Conservation (phyloP, 2,888 invertebrate species). For the Dermolepida albohirtum region DNA sequence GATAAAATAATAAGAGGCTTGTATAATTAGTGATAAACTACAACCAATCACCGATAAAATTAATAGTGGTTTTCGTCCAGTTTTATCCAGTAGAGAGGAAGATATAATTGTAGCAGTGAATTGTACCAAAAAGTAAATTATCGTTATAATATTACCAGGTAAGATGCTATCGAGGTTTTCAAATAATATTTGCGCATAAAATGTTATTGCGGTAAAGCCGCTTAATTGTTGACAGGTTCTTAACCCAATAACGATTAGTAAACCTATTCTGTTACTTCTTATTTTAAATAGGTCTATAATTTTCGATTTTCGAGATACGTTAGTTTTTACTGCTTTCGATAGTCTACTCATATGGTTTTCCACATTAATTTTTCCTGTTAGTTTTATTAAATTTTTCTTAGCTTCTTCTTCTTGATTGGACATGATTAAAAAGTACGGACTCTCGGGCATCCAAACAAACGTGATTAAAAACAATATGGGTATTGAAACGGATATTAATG, state of each 20-base stretch:
- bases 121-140: conserved; percentile 69
- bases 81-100: conserved; percentile 70
- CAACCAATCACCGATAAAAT: conserved; percentile 66
- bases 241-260: conserved; percentile 71
- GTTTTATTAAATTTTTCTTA: conserved; percentile 66
- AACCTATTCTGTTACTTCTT: conserved; percentile 70
- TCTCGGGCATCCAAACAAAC: conserved; percentile 75
- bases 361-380: conserved; percentile 67
- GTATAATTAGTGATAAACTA: conserved; percentile 58
- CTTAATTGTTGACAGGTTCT: conserved; percentile 72
- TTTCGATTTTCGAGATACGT: conserved; percentile 52
- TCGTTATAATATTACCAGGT: conserved; percentile 67
- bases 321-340: conserved; percentile 56
- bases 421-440: conserved; percentile 66
- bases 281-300: conserved; percentile 68
- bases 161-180: conserved; percentile 62
- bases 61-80: conserved; percentile 73
- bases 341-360: conserved; percentile 65
- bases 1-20: conserved; percentile 63
- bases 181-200: conserved; percentile 73
- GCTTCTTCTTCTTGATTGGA: conserved; percentile 64
- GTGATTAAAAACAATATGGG: conserved; percentile 69
- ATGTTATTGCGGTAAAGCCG: conserved; percentile 71
- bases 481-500: conserved; percentile 69
- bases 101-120: conserved; percentile 69